These are phyloP conservation scores for Crioceris asparagi DNA, from an alignment of 2,888 invertebrate genomes.

Conservation along the genomic window DNA sequence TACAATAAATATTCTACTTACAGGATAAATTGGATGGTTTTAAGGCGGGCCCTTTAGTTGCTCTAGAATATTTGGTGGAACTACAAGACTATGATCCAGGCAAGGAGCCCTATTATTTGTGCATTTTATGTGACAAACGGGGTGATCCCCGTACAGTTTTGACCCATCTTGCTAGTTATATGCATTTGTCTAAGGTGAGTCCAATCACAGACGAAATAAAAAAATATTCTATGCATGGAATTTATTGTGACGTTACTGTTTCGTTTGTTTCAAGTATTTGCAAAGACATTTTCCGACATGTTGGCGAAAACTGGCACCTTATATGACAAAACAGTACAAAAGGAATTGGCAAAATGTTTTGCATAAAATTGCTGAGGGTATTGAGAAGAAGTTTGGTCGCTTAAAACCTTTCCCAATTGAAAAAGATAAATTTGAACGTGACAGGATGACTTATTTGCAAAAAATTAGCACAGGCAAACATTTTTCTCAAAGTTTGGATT, in stretches of 20 bases:
- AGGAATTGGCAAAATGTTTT: constrained; percentile 39
- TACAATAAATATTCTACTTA: too few species aligned
- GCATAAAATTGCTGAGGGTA: constrained; percentile 51
- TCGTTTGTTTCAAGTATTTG: constrained; percentile 48
- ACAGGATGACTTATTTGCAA: constrained; percentile 48
- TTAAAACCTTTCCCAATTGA: constrained; percentile 55
- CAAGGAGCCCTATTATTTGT: constrained; percentile 63
- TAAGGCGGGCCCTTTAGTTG: constrained; percentile 46
- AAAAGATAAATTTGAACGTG: constrained; percentile 56
- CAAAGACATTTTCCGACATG: constrained; percentile 54
- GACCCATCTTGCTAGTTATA: constrained; percentile 66
- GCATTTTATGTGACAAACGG: constrained; percentile 68
- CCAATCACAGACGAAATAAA: background rate
- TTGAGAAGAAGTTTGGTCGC: constrained; percentile 66
- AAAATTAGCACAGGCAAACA: constrained; percentile 58
- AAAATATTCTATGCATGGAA: background rate
- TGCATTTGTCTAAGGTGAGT: constrained; percentile 44
- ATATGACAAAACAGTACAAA: constrained; percentile 49
- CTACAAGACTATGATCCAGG: constrained; percentile 52
- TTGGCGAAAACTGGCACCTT: constrained; percentile 47
- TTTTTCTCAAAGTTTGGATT: constrained; percentile 48
- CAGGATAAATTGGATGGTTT: constrained; percentile 43
- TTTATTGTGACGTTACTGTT: background rate
- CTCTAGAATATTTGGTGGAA: constrained; percentile 73
- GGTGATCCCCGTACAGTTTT: constrained; percentile 70